Conservation (phyloP, 2,113 vertebrate species). For the Tretioscincus oriximinensis region DNA sequence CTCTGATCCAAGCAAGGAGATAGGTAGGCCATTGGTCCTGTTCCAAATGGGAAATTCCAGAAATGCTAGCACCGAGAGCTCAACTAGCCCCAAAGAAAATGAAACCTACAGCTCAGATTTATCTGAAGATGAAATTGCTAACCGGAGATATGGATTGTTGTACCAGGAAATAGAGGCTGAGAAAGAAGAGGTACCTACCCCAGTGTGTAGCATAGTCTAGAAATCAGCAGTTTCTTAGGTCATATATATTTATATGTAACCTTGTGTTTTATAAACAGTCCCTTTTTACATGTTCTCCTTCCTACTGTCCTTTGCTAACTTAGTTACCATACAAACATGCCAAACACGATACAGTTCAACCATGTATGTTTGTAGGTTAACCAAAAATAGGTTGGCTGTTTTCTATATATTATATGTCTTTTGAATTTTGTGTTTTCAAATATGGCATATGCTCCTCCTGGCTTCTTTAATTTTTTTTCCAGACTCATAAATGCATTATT, state of each 20-base stretch:
- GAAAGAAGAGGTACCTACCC: conserved; percentile 91
- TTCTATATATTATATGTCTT: conserved; percentile 7
- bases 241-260: conserved; percentile 57
- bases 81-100: conserved; percentile 81
- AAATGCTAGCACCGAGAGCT: conserved; percentile 71
- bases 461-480: not conserved
- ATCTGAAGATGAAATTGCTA: conserved; percentile 96
- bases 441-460: not conserved
- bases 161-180: conserved; percentile 92
- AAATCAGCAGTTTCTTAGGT: conserved; percentile 71
- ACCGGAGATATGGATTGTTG: conserved; percentile 92
- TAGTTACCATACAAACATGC: conserved; percentile 44
- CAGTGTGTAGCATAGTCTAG: conserved; percentile 80
- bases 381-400: conserved; percentile 43
- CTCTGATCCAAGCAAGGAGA: conserved; percentile 50
- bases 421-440: conserved; percentile 17
- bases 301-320: conserved; percentile 44
- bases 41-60: conserved; percentile 65
- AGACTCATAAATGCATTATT: not conserved
- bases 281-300: conserved; percentile 50
- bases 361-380: conserved; percentile 59
- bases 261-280: conserved; percentile 60
- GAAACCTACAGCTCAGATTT: conserved; percentile 90
- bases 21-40: conserved; percentile 56
- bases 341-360: conserved; percentile 55